Percentiles rank a stretch among this genome's conserved stretches.
Evolutionary conservation across 2,113 vertebrate species (phyloP).

Genomic region (Heliornis fulica): DNA sequence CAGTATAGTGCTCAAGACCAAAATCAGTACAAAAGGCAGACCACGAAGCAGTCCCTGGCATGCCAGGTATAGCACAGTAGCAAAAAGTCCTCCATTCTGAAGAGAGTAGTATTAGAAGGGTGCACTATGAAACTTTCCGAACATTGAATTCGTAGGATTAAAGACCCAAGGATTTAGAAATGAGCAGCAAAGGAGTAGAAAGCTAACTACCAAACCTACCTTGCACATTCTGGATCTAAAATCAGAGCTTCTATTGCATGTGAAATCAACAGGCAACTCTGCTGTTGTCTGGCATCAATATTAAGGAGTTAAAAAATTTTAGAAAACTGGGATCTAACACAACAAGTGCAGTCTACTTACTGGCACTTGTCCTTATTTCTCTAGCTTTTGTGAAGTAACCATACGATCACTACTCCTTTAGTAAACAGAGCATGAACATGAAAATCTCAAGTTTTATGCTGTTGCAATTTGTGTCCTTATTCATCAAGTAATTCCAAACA

Average conservation of each 20-base stretch:
- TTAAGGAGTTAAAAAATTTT: slow-evolving; percentile 55
- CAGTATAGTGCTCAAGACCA: neutral
- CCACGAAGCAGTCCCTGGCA: neutral
- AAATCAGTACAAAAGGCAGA: neutral
- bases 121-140: neutral
- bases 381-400: neutral
- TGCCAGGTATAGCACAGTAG: neutral
- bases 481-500: neutral
- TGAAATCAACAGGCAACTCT: slow-evolving; percentile 93
- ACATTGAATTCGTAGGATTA: neutral
- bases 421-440: neutral
- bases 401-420: neutral
- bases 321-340: neutral
- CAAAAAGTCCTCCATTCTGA: neutral
- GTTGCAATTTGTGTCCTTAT: neutral
- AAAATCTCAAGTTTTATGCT: neutral
- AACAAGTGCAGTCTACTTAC: neutral
- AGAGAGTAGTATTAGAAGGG: neutral
- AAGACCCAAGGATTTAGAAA: neutral
- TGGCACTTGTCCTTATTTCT: neutral
- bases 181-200: neutral
- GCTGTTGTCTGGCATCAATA: slow-evolving; percentile 85
- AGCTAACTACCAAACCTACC: slow-evolving; percentile 72
- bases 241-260: slow-evolving; percentile 93
- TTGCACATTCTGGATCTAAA: slow-evolving; percentile 91